phyloP scores from a whole-genome alignment of 37 sponge, comb jelly and placozoan species.

The Eunapius fragilis region DNA sequence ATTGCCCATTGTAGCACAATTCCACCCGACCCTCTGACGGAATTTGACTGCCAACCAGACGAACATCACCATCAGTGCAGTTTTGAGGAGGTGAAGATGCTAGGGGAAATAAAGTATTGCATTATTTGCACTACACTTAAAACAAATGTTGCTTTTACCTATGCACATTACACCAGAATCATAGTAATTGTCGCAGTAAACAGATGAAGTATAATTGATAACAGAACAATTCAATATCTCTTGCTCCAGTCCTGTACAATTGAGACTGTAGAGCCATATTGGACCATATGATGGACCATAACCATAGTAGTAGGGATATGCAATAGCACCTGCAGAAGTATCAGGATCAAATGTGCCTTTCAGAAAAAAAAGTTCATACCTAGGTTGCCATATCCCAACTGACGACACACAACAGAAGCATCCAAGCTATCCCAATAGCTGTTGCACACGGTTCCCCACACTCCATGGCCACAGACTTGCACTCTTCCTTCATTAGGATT shows the following conservation, averaged over 20 bases:
- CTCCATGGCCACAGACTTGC: conserved; percentile 18
- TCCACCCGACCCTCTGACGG: background rate
- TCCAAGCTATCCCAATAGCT: conserved; percentile 24
- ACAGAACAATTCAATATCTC: background rate
- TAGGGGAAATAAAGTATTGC: background rate
- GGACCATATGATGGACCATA: background rate
- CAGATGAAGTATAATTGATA: background rate
- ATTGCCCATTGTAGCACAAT: background rate
- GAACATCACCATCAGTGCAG: background rate
- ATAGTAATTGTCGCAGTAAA: background rate
- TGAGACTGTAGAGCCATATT: background rate
- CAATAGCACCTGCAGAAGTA: background rate
- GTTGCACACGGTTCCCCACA: conserved; percentile 15
- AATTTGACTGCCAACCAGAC: background rate
- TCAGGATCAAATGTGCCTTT: background rate
- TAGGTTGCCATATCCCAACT: conserved; percentile 11
- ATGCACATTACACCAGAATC: background rate
- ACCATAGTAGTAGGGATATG: background rate
- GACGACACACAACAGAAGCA: conserved; percentile 23
- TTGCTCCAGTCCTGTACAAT: background rate
- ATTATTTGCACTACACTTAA: too few species aligned
- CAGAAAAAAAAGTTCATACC: background rate
- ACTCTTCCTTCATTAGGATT: conserved; percentile 14
- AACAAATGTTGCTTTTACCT: background rate
- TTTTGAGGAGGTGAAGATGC: background rate